phyloP scores from a whole-genome alignment of 2,113 vertebrate species.

The Bubo bubo region DNA sequence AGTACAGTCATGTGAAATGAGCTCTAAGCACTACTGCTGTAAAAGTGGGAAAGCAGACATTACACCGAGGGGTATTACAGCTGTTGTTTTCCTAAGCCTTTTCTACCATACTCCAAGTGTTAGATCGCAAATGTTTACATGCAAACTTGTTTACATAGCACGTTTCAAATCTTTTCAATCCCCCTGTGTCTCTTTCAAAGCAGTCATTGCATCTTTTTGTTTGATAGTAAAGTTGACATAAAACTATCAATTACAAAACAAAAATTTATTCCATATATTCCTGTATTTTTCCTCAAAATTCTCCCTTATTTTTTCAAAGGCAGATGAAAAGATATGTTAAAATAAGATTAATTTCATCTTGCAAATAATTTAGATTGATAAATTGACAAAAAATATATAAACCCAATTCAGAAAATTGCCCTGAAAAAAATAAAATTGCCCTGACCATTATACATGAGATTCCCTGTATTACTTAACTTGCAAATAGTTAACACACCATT shows the following conservation, averaged over 20 bases:
- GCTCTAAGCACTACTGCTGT: neutral
- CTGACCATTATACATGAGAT: neutral
- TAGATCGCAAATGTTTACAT: neutral
- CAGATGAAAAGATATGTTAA: conserved; percentile 12
- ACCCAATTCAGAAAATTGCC: neutral
- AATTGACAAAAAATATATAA: neutral
- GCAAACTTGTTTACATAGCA: neutral
- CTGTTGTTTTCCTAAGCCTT: neutral
- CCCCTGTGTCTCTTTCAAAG: neutral
- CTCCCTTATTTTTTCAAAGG: neutral
- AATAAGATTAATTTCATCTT: neutral
- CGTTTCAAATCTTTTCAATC: neutral
- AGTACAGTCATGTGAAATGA: conserved; percentile 1
- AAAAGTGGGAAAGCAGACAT: neutral
- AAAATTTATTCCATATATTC: neutral
- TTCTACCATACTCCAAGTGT: neutral
- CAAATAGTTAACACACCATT: neutral
- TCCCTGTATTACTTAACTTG: neutral
- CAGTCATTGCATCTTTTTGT: neutral
- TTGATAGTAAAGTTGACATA: neutral
- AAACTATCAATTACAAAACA: neutral
- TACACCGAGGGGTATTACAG: neutral
- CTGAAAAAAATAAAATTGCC: neutral
- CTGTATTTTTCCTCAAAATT: conserved; percentile 1
- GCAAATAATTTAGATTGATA: neutral